These are phyloP conservation scores for Poecile montanus DNA, from an alignment of 2,797 vertebrate species.

Conservation along the genomic window DNA sequence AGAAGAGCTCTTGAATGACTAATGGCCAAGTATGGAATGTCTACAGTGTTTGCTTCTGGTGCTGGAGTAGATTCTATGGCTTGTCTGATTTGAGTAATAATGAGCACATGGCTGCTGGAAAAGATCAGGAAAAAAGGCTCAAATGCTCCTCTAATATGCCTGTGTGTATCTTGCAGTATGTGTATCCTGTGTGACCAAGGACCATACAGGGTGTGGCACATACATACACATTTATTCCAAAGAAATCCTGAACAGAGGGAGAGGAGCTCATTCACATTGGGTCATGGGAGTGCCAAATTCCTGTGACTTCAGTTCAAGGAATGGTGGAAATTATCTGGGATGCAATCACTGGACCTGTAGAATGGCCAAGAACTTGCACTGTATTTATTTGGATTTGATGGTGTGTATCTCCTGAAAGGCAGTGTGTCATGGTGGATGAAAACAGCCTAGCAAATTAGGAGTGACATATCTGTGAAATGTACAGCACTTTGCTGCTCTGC, in stretches of 20 bases:
- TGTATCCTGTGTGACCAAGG: too few species aligned
- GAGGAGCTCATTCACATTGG: background rate
- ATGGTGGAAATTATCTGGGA: background rate
- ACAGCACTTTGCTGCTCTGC: background rate
- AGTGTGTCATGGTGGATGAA: rapidly evolving
- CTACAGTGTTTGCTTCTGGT: background rate
- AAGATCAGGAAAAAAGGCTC: background rate
- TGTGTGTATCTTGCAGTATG: background rate
- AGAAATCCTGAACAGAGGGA: background rate
- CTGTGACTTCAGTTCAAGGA: background rate
- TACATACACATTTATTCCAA: rapidly evolving
- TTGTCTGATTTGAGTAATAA: background rate
- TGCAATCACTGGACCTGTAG: background rate
- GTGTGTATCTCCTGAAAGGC: background rate
- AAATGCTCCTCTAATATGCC: background rate
- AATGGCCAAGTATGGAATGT: background rate
- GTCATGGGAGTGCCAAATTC: background rate
- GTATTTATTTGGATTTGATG: background rate
- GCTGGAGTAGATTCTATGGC: background rate
- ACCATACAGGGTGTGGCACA: background rate
- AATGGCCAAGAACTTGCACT: background rate
- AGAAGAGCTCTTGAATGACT: background rate
- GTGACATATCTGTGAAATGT: background rate
- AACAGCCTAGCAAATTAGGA: background rate
- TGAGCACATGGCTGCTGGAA: background rate